phyloP scores from a whole-genome alignment of 30 jellyfish, hydroid and myxozoan genomes.

The Rhopilema esculentum region DNA sequence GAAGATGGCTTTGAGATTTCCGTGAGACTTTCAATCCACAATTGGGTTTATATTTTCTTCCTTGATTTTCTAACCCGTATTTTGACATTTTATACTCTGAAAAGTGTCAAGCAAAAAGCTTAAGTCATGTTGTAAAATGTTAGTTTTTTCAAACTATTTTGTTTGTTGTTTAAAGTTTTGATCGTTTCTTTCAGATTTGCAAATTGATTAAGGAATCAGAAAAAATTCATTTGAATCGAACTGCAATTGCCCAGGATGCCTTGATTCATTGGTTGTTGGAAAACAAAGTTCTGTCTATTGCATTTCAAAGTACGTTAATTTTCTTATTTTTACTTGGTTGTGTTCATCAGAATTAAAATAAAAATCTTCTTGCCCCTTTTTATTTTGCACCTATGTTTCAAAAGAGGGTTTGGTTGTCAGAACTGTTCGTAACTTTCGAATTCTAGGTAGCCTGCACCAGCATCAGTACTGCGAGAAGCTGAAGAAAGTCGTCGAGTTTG shows the following conservation, averaged over 20 bases:
- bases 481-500: constrained; percentile 89
- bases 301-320: constrained; percentile 77
- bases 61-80: too few relatives aligned
- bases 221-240: constrained; percentile 39
- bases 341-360: too few relatives aligned
- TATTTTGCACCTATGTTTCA: too few relatives aligned
- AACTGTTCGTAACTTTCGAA: not conserved
- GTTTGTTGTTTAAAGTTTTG: not conserved
- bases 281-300: constrained; percentile 88
- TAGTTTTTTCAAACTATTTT: too few relatives aligned
- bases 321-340: not conserved
- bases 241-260: constrained; percentile 67
- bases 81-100: too few relatives aligned
- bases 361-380: too few relatives aligned
- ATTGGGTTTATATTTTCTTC: too few relatives aligned
- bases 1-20: too few relatives aligned
- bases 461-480: constrained; percentile 94
- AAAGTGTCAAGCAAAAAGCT: too few relatives aligned
- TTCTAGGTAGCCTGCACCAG: constrained; percentile 88
- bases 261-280: constrained; percentile 89
- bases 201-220: constrained; percentile 89
- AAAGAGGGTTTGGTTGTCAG: not conserved
- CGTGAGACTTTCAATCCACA: too few relatives aligned
- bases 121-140: too few relatives aligned
- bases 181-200: constrained; percentile 33